phyloP scores from a whole-genome alignment of 35 echinoderm and acorn worm species.

The Stichopus chloronotus region DNA sequence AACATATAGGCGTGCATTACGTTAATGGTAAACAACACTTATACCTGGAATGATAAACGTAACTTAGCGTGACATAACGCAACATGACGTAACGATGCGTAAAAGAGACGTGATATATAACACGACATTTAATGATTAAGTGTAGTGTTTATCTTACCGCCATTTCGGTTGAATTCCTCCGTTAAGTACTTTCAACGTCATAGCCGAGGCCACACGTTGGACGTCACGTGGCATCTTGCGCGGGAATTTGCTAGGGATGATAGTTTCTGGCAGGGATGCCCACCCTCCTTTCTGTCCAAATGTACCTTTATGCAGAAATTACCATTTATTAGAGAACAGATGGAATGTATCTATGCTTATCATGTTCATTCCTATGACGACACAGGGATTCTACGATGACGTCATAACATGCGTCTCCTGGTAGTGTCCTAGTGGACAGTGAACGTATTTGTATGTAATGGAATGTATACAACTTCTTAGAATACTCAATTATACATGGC shows the following conservation, averaged over 20 bases:
- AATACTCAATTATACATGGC: too few relatives aligned
- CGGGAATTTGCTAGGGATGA: conserved; percentile 62
- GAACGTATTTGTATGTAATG: too few relatives aligned
- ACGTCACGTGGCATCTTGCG: conserved; percentile 87
- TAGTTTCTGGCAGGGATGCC: conserved; percentile 74
- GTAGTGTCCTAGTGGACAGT: too few relatives aligned
- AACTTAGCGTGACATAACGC: too few relatives aligned
- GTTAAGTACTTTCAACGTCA: conserved; percentile 95
- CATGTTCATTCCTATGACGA: background rate
- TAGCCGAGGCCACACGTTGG: conserved; percentile 88
- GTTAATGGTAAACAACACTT: too few relatives aligned
- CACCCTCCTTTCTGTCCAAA: conserved; percentile 97
- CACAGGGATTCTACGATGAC: background rate
- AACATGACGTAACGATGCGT: too few relatives aligned
- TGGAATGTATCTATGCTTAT: background rate
- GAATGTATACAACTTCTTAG: too few relatives aligned
- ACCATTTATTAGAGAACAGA: background rate
- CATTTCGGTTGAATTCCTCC: conserved; percentile 89
- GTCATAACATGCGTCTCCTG: too few relatives aligned
- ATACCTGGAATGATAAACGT: too few relatives aligned
- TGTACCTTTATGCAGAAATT: conserved; percentile 64
- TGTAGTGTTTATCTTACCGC: conserved; percentile 60
- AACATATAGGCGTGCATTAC: too few relatives aligned
- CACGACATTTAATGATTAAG: too few relatives aligned
- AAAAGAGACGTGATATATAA: too few relatives aligned